A percentile compares a stretch with the other conserved stretches of the same genome.
Conservation (phyloP, 1,140 invertebrate genomes). For the Lepidurus apus region DNA sequence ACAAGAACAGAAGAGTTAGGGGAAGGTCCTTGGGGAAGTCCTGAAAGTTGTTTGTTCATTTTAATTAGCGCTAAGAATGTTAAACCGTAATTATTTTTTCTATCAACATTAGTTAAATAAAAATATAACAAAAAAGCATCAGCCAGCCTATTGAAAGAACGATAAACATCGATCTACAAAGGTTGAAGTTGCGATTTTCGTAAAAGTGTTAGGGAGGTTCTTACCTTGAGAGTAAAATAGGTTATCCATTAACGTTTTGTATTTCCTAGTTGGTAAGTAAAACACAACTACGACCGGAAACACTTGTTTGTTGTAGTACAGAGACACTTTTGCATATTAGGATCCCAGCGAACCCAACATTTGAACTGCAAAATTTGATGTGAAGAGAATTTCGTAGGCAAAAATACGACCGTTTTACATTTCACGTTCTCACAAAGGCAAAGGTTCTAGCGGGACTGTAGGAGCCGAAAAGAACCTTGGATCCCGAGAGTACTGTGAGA, state of each 20-base stretch:
- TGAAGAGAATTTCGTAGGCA: neutral
- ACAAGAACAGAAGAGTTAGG: too few relatives aligned
- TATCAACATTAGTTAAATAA: too few relatives aligned
- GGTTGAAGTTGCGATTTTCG: too few relatives aligned
- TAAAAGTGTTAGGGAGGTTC: neutral
- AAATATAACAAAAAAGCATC: too few relatives aligned
- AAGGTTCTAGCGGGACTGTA: conserved; percentile 6
- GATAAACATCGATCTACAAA: too few relatives aligned
- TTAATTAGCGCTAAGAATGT: too few relatives aligned
- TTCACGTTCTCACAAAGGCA: neutral
- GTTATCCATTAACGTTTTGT: neutral
- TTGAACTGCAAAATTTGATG: neutral
- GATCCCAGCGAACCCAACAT: neutral
- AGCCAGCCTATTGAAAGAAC: too few relatives aligned
- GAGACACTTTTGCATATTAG: too few relatives aligned
- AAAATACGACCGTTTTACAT: neutral
- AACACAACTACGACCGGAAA: neutral
- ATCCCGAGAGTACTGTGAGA: neutral
- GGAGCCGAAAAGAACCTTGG: neutral
- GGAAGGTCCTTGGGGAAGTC: too few relatives aligned
- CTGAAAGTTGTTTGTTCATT: too few relatives aligned
- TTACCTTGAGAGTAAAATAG: neutral
- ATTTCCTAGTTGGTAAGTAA: neutral
- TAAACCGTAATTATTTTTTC: too few relatives aligned
- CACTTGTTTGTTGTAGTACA: neutral